Base-by-base conservation (phyloP, 2,113 vertebrate genomes). In the Nanorana parkeri region DNA sequence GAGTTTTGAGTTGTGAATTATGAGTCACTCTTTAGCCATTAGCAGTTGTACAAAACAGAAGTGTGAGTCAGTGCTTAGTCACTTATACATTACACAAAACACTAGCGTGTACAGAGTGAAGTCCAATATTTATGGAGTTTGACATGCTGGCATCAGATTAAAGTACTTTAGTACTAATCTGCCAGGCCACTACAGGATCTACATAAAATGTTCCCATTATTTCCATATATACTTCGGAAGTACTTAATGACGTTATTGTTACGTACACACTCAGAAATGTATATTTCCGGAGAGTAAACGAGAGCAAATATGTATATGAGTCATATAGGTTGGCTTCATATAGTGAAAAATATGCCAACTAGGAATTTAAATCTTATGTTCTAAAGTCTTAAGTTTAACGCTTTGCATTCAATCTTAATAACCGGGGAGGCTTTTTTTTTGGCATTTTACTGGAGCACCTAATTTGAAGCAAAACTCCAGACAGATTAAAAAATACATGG, bases 21-120 rank as follows among this genome's bases (percentile, higher is more conserved):
- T 81, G 79, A 81, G 47, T 81, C 79, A 81, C 26, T 28, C 68
- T 81, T n/a, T 81, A 81, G 68, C 73, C 79, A 73, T 51, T 19
- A 63, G 79, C 71, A 26, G 68, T 73, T 80, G 55, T 61, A 80
- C 29, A 55, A 68, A 65, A 54, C 78, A 73, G 60, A 81, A 54
- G 20, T 21, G n/a, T 81, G 79, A 81, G 56, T 81, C 79, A 81
- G 55, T 81, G 58, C 41, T 81, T 81, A 81, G 68, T 81, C 79
- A 81, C 67, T 71, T 51, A 51, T 51, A 21, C 17, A 63, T 81
- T 81, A 72, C 60, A 72, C 68, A 73, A 41, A 80, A 71, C 63
- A 64, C 41, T 28, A 73, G 69, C 68, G 29, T 73, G 24, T 47
- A 73, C 24, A 65, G 24, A 73, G 16, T 73, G 41, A 65, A 81